phyloP scores from a whole-genome alignment of 1,140 invertebrate genomes.

The Drosophila lini region DNA sequence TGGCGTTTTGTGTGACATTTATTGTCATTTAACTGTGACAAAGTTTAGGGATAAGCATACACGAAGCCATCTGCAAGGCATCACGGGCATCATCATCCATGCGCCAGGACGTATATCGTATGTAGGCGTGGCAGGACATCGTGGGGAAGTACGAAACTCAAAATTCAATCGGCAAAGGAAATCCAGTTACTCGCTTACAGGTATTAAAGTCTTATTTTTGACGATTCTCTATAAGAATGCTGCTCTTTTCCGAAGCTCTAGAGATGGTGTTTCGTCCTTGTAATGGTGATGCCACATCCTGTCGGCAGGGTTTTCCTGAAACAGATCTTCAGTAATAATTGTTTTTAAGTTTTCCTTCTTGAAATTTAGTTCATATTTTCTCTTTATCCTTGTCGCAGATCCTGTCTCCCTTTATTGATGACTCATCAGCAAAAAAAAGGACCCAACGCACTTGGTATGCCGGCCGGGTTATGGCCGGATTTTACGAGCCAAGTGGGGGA shows the following conservation, averaged over 20 bases:
- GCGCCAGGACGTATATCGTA: neutral
- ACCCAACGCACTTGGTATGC: constrained; percentile 25
- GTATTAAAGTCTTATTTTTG: constrained; percentile 3
- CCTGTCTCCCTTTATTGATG: constrained; percentile 24
- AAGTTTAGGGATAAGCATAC: constrained; percentile 77
- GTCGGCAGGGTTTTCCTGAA: neutral
- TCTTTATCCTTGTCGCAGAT: neutral
- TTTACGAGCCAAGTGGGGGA: constrained; percentile 36
- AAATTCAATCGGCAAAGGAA: constrained; percentile 11
- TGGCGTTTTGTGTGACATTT: constrained; percentile 82
- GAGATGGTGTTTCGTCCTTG: no score
- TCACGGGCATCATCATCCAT: constrained; percentile 7
- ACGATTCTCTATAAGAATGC: neutral
- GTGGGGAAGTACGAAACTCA: neutral
- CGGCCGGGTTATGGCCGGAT: constrained; percentile 40
- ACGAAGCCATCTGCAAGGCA: constrained; percentile 28
- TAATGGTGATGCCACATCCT: neutral
- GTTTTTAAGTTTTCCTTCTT: no score
- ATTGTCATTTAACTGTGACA: constrained; percentile 83
- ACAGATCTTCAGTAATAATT: neutral
- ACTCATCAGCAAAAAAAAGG: constrained; percentile 17
- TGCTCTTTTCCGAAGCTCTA: neutral
- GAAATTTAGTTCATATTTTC: neutral
- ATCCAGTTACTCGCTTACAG: constrained; percentile 7
- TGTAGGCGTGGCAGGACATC: neutral